Conservation (phyloP, 2,113 vertebrate species). For the Regulus satrapa region DNA sequence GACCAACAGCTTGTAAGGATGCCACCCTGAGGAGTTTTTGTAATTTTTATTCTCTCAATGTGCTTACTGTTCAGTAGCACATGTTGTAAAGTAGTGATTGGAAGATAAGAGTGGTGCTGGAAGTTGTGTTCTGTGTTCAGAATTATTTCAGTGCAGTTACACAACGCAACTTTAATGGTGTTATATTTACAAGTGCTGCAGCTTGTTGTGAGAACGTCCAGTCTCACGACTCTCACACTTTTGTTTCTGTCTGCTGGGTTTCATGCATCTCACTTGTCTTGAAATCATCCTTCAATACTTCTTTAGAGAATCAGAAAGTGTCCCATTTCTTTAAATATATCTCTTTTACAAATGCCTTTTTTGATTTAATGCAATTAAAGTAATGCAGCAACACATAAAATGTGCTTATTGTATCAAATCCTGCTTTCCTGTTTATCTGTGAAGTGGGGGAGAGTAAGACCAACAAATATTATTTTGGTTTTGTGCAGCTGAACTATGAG, state of each 20-base stretch:
- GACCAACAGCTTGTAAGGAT: background rate
- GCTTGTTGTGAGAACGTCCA: background rate
- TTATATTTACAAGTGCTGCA: background rate
- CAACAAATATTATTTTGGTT: constrained; percentile 51
- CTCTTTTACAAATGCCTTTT: background rate
- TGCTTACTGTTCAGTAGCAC: background rate
- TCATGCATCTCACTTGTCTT: background rate
- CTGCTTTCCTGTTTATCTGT: constrained; percentile 69
- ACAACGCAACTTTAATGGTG: background rate
- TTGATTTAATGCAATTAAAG: background rate
- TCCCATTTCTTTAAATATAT: background rate
- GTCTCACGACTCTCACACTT: background rate
- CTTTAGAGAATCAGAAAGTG: background rate
- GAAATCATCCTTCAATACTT: background rate
- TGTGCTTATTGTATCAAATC: constrained; percentile 20
- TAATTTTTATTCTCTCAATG: background rate
- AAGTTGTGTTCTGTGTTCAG: background rate
- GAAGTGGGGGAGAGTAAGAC: background rate
- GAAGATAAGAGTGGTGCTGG: background rate
- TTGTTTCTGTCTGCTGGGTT: background rate
- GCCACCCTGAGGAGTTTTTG: background rate
- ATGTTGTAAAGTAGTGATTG: background rate
- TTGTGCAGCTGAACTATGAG: constrained; percentile 55
- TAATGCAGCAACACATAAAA: background rate
- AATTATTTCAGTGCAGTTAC: background rate